phyloP scores from a whole-genome alignment of 2,113 vertebrate genomes.

The Pachyramphus minor region DNA sequence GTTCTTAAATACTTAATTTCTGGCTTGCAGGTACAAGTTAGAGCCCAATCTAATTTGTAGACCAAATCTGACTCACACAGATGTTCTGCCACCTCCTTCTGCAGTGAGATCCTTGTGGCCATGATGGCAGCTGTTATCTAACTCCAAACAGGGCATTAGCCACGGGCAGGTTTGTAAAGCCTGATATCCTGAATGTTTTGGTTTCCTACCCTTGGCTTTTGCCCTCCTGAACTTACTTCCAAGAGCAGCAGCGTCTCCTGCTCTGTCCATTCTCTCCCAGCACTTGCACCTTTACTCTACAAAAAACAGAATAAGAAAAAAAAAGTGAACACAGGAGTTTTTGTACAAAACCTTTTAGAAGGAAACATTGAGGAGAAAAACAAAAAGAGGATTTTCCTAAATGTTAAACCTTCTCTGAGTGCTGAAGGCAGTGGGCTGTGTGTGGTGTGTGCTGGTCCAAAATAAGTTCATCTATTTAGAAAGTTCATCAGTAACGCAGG shows the following conservation, averaged over 20 bases:
- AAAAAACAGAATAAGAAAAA: neutral
- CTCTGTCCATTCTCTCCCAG: constrained; percentile 93
- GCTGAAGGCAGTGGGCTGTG: neutral
- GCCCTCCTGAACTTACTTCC: constrained; percentile 77
- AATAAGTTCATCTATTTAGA: neutral
- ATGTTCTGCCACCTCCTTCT: neutral
- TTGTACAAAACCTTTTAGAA: neutral
- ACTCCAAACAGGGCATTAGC: too few species aligned
- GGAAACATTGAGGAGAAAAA: neutral
- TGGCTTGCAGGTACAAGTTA: neutral
- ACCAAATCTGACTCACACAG: neutral
- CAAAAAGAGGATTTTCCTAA: neutral
- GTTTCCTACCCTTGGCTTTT: neutral
- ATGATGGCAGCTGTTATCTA: rapidly evolving
- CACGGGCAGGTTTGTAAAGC: rapidly evolving
- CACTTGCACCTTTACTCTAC: constrained; percentile 84
- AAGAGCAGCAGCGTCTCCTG: constrained; percentile 94
- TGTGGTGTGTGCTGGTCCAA: too few species aligned
- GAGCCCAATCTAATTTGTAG: neutral
- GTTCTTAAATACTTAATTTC: rapidly evolving
- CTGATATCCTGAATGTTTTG: rapidly evolving
- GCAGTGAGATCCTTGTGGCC: rapidly evolving
- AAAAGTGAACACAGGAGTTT: neutral
- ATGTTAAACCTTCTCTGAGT: rapidly evolving
- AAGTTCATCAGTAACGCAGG: neutral